Evolutionary conservation across 2,113 vertebrate species (phyloP).

Genomic region (Periophthalmus modestus): DNA sequence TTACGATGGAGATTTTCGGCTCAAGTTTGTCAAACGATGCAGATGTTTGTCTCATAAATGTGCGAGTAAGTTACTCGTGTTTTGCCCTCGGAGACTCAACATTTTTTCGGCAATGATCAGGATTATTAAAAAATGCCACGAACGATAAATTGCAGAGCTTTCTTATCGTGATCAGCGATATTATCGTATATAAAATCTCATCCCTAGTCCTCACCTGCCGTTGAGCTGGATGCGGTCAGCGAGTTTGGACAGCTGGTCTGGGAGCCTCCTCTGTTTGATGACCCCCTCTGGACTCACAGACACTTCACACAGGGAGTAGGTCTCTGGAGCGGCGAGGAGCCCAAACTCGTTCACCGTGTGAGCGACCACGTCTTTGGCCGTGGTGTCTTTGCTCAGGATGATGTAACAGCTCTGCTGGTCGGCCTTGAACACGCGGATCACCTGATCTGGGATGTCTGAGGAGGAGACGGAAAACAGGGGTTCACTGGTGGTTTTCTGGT

Average conservation of each 20-base stretch:
- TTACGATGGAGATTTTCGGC: no score
- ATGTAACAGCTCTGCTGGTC: slow-evolving; percentile 98
- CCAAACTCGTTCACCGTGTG: slow-evolving; percentile 90
- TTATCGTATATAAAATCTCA: no score
- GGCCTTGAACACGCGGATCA: slow-evolving; percentile 94
- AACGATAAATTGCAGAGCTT: no score
- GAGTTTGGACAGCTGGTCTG: slow-evolving; percentile 93
- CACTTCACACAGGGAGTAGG: slow-evolving; percentile 93
- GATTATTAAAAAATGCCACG: no score
- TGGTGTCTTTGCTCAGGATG: slow-evolving; percentile 97
- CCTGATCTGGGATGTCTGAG: slow-evolving; percentile 94
- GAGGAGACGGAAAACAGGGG: neutral
- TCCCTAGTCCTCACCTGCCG: slow-evolving; percentile 90
- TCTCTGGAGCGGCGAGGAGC: slow-evolving; percentile 82
- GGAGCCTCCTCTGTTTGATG: slow-evolving; percentile 92
- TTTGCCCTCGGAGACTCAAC: no score
- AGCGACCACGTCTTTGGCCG: slow-evolving; percentile 93
- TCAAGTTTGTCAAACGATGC: no score
- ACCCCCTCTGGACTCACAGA: slow-evolving; percentile 93
- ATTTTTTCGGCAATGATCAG: no score
- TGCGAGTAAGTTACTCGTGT: no score
- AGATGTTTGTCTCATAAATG: no score
- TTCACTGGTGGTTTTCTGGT: no score
- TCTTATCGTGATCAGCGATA: no score
- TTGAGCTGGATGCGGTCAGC: slow-evolving; percentile 97